These are phyloP conservation scores for Cephus spinipes DNA, from an alignment of 2,888 invertebrate genomes.

Conservation along the genomic window DNA sequence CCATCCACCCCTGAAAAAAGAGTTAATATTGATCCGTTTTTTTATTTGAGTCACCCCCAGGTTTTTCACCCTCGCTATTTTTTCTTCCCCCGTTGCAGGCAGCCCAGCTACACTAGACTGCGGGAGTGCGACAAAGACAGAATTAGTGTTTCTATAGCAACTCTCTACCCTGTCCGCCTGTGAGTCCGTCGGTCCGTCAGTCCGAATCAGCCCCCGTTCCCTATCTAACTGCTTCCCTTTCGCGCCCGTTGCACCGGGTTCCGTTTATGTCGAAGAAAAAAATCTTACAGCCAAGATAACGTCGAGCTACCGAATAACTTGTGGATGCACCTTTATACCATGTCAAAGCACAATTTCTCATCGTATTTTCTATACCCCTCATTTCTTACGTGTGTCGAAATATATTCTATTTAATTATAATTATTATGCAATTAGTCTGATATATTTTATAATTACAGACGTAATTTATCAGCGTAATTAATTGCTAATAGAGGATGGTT, in stretches of 20 bases:
- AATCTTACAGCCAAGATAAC: neutral
- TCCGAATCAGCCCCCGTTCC: conserved; percentile 39
- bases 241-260: conserved; percentile 19
- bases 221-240: conserved; percentile 12
- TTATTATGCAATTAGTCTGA: neutral
- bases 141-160: conserved; percentile 76
- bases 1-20: conserved; percentile 69
- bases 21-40: conserved; percentile 78
- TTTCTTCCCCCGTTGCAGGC: conserved; percentile 61
- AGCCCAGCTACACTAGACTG: conserved; percentile 41
- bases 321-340: neutral
- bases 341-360: neutral
- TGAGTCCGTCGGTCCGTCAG: conserved; percentile 34
- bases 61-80: conserved; percentile 72
- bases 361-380: neutral
- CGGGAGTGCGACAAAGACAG: conserved; percentile 54
- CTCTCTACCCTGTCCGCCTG: conserved; percentile 62
- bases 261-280: neutral
- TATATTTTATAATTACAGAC: neutral
- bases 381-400: neutral
- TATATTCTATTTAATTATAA: neutral
- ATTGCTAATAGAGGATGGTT: too few species aligned
- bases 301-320: neutral
- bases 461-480: neutral
- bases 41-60: conserved; percentile 75